phyloP scores from a whole-genome alignment of 92 coral and sea anemone genomes.

The Muricea muricata region DNA sequence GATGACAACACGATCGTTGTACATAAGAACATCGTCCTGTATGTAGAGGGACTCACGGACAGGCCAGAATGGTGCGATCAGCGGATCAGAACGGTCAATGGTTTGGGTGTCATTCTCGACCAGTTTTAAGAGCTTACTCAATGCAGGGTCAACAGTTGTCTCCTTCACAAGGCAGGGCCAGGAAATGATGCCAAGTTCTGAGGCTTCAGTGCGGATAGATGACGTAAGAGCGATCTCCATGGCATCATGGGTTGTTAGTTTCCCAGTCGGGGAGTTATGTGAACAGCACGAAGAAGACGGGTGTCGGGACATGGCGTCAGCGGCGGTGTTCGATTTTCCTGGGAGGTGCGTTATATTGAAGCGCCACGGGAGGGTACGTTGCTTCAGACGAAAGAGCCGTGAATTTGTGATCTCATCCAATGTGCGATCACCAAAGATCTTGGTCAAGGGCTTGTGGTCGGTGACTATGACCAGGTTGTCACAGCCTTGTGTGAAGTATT shows the following conservation, averaged over 20 bases:
- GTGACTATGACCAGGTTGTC: constrained; percentile 23
- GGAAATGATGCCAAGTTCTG: constrained; percentile 41
- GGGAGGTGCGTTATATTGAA: constrained; percentile 44
- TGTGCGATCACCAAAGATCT: constrained; percentile 50
- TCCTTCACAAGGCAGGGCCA: constrained; percentile 71
- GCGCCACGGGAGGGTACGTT: constrained; percentile 49
- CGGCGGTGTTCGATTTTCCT: constrained; percentile 47
- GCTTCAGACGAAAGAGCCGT: constrained; percentile 56
- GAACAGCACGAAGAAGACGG: background rate
- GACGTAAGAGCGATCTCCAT: too few species aligned
- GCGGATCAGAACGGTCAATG: background rate
- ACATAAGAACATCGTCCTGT: constrained; percentile 1
- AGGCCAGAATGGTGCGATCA: background rate
- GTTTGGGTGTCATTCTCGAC: constrained; percentile 45
- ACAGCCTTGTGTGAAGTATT: constrained; percentile 70
- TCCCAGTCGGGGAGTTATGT: too few species aligned
- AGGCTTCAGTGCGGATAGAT: constrained; percentile 25
- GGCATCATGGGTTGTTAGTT: constrained; percentile 32
- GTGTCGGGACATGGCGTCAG: constrained; percentile 46
- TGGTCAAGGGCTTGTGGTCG: constrained; percentile 58
- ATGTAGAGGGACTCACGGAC: background rate
- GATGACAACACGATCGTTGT: constrained; percentile 27
- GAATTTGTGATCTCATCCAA: constrained; percentile 51
- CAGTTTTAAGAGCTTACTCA: too few species aligned
- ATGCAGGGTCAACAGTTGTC: constrained; percentile 56